These are phyloP conservation scores for Cynaeus angustus DNA, from an alignment of 2,888 invertebrate species.

Conservation along the genomic window DNA sequence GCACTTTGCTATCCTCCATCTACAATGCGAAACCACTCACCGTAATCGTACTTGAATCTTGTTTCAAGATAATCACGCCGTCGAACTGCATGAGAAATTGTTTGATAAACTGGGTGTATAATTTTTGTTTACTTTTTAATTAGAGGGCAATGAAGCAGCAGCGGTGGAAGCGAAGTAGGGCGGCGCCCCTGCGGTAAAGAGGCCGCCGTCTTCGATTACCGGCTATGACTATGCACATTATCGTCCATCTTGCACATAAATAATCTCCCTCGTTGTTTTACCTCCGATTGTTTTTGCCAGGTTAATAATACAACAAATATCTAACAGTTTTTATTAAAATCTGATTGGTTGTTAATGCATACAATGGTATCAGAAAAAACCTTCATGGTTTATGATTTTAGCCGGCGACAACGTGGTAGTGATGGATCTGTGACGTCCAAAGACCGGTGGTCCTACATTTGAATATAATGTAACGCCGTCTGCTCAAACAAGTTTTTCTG, in stretches of 20 bases:
- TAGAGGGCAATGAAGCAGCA: constrained; percentile 53
- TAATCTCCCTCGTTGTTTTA: constrained; percentile 10
- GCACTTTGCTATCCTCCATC: too few species aligned
- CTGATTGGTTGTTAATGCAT: not conserved
- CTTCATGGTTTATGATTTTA: constrained; percentile 20
- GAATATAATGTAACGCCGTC: constrained; percentile 68
- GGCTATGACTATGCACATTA: constrained; percentile 62
- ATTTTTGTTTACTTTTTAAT: constrained; percentile 61
- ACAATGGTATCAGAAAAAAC: constrained; percentile 5
- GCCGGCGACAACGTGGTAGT: constrained; percentile 36
- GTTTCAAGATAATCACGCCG: constrained; percentile 34
- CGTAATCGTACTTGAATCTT: constrained; percentile 34
- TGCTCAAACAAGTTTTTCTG: constrained; percentile 54
- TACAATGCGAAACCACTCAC: too few species aligned
- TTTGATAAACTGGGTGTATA: constrained; percentile 47
- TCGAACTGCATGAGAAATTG: constrained; percentile 34
- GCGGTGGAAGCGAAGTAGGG: constrained; percentile 53
- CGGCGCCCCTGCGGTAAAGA: constrained; percentile 57
- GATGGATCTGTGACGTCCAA: constrained; percentile 68
- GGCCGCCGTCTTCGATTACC: constrained; percentile 62
- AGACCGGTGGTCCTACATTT: constrained; percentile 69
- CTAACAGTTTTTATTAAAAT: too few species aligned
- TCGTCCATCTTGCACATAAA: constrained; percentile 53
- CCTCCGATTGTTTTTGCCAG: not conserved
- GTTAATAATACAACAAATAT: too few species aligned